Evolutionary conservation across 1,140 invertebrate species (phyloP), one percentile per base, ranked within the genome.

Genomic region (Armadillidium nasatum): DNA sequence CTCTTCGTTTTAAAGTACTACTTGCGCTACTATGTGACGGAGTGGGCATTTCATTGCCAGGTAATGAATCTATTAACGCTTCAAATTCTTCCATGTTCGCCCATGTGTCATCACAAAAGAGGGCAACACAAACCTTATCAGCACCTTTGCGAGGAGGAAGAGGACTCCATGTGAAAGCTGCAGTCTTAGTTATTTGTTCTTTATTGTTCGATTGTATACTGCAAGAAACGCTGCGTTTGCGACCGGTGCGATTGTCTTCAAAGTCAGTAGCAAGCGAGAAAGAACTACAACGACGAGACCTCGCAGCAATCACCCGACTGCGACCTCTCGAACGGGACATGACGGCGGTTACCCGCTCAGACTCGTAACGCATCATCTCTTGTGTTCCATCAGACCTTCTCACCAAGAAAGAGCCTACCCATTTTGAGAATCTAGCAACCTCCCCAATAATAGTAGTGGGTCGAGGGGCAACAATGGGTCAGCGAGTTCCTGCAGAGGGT

Each of bases 401-500:
- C 22, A 75, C 73, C 54, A 60, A 68, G n/a, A 75, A 54, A 7
- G 73, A 75, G 44, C 73, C 73, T 46, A 75, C 45, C 73, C 73
- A 75, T 46, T 75, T 67, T 3, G 73, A 75, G 66, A 75, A 54
- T 44, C 69, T 43, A 19, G 73, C 67, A 4, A 75, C 73, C 21
- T 75, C 73, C 43, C 73, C 73, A n/a, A 75, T 11, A 54, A 75
- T 68, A 23, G 68, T 75, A 33, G 66, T 68, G 23, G 73, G 67
- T 10, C 50, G 50, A 60, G 50, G 50, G 11, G 7, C 11, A 46
- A 68, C 44, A 22, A 75, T 54, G 69, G 78, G 78, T 79, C 78
- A 79, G 78, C 78, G 76, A 15, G 75, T 74, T 33, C 33, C 33
- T 81, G 83, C 87, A 85, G 86, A 86, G 60, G 87, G 88, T 91